A percentile compares a stretch with the other conserved stretches of the same genome.
phyloP scores from a whole-genome alignment of 2,797 vertebrate genomes.

The Chelonia mydas region DNA sequence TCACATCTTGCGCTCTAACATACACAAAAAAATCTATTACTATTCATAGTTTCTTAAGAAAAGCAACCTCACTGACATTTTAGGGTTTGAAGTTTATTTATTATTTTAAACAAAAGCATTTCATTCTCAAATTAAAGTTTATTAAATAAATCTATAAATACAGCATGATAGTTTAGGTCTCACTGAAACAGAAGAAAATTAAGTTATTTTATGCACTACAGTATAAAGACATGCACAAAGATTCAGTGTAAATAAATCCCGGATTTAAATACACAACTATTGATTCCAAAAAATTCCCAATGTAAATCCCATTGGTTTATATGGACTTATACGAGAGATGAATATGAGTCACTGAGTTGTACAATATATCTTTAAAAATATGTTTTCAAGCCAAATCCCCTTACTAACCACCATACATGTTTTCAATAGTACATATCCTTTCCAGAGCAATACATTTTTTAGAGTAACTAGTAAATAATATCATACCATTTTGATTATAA shows the following conservation, averaged over 20 bases:
- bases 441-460: background rate
- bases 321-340: background rate
- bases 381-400: background rate
- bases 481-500: background rate
- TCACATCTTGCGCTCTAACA: slow-evolving; percentile 90
- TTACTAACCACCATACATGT: fast-evolving
- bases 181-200: background rate
- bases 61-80: background rate
- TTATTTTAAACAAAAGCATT: slow-evolving; percentile 1
- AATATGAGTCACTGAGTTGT: background rate
- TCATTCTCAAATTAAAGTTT: background rate
- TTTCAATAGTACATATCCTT: background rate
- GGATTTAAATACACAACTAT: background rate
- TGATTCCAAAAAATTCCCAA: background rate
- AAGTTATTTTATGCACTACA: background rate
- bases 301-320: background rate
- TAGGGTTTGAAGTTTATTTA: background rate
- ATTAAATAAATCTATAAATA: background rate
- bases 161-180: fast-evolving
- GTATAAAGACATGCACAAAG: background rate
- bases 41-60: slow-evolving; percentile 8
- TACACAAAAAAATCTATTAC: slow-evolving; percentile 33
- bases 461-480: background rate
- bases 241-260: background rate
- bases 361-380: background rate